Evolutionary conservation across 1,140 invertebrate genomes (phyloP).

Genomic region (Marisa cornuarietis): DNA sequence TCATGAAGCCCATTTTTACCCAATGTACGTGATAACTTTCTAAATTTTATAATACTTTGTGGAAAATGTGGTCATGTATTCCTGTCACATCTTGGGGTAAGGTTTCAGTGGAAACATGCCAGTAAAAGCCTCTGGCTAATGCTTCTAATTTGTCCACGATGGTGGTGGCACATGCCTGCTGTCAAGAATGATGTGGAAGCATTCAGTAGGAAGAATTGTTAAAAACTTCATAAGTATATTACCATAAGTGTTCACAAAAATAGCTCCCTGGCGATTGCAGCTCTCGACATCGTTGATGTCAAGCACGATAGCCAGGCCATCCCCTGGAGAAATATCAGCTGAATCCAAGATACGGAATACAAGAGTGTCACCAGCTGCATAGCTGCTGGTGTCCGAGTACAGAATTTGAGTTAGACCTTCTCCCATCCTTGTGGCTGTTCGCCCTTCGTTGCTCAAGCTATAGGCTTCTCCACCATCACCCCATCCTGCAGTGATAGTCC

Average conservation of each 20-base stretch:
- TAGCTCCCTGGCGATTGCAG: conserved; percentile 47
- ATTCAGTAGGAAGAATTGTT: too few relatives aligned
- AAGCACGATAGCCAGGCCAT: conserved; percentile 51
- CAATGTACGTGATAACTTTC: too few relatives aligned
- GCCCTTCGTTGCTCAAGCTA: conserved; percentile 53
- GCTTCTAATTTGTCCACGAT: too few relatives aligned
- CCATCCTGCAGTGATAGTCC: conserved; percentile 51
- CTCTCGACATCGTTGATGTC: conserved; percentile 40
- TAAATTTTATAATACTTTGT: too few relatives aligned
- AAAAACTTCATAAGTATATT: conserved; percentile 8
- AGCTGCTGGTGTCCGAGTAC: conserved; percentile 47
- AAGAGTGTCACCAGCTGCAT: conserved; percentile 46
- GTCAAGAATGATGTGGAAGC: too few relatives aligned
- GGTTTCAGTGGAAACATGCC: too few relatives aligned
- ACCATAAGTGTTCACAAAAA: conserved; percentile 53
- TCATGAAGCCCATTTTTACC: too few relatives aligned
- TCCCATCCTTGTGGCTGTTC: conserved; percentile 45
- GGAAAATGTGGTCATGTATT: too few relatives aligned
- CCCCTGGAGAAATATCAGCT: conserved; percentile 51
- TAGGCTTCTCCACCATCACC: conserved; percentile 43
- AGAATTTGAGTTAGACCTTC: conserved; percentile 44
- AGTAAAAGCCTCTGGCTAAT: too few relatives aligned
- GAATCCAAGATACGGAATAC: conserved; percentile 53
- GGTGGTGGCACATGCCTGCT: too few relatives aligned
- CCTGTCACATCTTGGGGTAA: too few relatives aligned